phyloP scores from a whole-genome alignment of 2,797 vertebrate species.

The Betta splendens region DNA sequence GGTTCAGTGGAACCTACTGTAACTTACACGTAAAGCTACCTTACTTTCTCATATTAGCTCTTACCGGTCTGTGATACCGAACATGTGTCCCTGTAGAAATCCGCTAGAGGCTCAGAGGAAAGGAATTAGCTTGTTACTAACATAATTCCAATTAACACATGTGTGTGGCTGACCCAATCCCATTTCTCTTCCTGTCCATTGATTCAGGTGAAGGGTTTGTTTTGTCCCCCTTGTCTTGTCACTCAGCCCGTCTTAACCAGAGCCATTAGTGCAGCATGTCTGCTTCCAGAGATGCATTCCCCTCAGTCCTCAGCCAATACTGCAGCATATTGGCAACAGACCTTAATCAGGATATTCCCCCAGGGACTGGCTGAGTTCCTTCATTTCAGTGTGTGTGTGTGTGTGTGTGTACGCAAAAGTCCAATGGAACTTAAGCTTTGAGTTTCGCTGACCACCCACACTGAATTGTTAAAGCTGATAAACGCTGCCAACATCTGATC shows the following conservation, averaged over 20 bases:
- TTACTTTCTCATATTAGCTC: background rate
- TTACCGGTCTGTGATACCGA: background rate
- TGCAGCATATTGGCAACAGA: slow-evolving; percentile 24
- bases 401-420: background rate
- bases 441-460: slow-evolving; percentile 14
- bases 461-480: slow-evolving; percentile 17
- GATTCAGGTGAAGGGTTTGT: slow-evolving; percentile 31
- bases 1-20: too few relatives aligned
- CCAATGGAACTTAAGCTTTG: slow-evolving; percentile 5
- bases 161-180: slow-evolving; percentile 13
- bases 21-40: too few relatives aligned
- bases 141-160: slow-evolving; percentile 40
- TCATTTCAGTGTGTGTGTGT: slow-evolving; percentile 2
- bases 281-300: slow-evolving; percentile 31
- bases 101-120: slow-evolving; percentile 3
- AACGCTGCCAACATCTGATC: slow-evolving; percentile 40
- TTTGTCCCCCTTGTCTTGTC: slow-evolving; percentile 5
- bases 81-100: background rate
- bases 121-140: slow-evolving; percentile 19
- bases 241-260: slow-evolving; percentile 23
- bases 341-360: slow-evolving; percentile 39
- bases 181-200: slow-evolving; percentile 5
- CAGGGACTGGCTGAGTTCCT: background rate
- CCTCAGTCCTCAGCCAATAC: slow-evolving; percentile 29
- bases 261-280: slow-evolving; percentile 36